These are phyloP conservation scores for Mylabris sibirica DNA, from an alignment of 2,888 invertebrate genomes.

Conservation along the genomic window DNA sequence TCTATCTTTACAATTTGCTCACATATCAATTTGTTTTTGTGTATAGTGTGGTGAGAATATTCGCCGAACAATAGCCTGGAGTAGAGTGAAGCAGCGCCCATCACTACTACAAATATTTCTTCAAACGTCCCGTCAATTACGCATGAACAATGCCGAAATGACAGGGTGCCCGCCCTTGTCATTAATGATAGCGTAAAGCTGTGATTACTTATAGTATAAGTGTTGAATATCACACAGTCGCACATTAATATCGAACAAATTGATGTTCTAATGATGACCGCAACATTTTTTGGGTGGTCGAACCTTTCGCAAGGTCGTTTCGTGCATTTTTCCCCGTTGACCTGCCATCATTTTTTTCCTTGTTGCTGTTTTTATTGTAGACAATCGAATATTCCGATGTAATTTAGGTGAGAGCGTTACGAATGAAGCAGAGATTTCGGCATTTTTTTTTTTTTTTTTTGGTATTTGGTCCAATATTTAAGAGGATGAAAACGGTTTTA, in stretches of 20 bases:
- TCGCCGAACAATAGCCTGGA: not conserved
- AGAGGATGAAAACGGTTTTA: conserved; percentile 32
- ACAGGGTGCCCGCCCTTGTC: conserved; percentile 39
- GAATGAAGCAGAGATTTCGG: conserved; percentile 28
- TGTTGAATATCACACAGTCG: conserved; percentile 46
- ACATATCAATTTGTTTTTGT: not conserved
- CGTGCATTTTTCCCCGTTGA: conserved; percentile 17
- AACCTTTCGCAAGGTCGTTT: conserved; percentile 26
- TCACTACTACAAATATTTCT: not conserved
- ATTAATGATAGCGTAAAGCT: conserved; percentile 33
- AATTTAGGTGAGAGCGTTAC: conserved; percentile 27
- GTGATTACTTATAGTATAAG: conserved; percentile 47
- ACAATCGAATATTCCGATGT: conserved; percentile 23
- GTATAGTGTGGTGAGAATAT: not conserved
- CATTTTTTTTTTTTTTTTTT: conserved; percentile 19
- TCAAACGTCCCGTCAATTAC: conserved; percentile 30
- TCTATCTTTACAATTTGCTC: not conserved
- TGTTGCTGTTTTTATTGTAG: not conserved
- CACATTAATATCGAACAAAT: conserved; percentile 8
- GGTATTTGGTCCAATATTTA: not conserved
- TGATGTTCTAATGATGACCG: conserved; percentile 38
- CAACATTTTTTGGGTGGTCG: conserved; percentile 43
- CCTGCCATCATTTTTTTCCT: not conserved
- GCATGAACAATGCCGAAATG: conserved; percentile 43
- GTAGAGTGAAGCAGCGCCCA: too few relatives aligned